Conservation (phyloP, 2,888 invertebrate genomes). For the Polyommatus iphigenia region DNA sequence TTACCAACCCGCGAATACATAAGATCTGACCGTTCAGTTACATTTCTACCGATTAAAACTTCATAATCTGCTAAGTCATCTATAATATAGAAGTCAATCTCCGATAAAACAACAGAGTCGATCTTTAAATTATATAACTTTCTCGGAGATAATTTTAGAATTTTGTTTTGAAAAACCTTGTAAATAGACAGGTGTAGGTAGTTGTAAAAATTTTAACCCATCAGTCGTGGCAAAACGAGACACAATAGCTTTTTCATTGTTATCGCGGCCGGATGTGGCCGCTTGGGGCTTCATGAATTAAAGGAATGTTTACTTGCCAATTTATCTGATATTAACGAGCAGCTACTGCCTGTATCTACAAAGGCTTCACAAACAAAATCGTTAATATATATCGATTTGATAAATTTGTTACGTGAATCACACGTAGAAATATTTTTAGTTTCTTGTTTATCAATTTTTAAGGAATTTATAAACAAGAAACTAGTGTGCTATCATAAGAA, state of each 20-base stretch:
- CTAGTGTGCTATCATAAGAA: too few relatives aligned
- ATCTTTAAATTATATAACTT: background rate
- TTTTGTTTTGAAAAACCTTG: conserved; percentile 3
- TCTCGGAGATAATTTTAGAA: background rate
- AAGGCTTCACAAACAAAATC: conserved; percentile 13
- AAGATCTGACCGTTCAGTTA: conserved; percentile 21
- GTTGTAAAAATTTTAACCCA: background rate
- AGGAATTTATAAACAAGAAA: too few relatives aligned
- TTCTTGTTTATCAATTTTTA: conserved; percentile 20
- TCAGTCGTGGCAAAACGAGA: too few relatives aligned
- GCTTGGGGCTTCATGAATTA: too few relatives aligned
- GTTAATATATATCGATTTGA: background rate
- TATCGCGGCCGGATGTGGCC: too few relatives aligned
- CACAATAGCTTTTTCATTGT: too few relatives aligned
- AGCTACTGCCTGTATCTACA: conserved; percentile 14
- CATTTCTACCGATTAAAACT: conserved; percentile 38
- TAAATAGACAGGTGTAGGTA: background rate
- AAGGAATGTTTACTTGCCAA: conserved; percentile 3
- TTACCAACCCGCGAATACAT: conserved; percentile 26
- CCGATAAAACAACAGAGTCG: background rate
- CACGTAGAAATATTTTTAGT: background rate
- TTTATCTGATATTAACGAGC: conserved; percentile 1
- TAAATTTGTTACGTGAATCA: conserved; percentile 18
- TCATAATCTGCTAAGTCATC: conserved; percentile 37
- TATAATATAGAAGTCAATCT: background rate